Percentiles rank a stretch among this genome's conserved stretches.
Conservation (phyloP, 23 tunicate species). For the Halocynthia aurantium region DNA sequence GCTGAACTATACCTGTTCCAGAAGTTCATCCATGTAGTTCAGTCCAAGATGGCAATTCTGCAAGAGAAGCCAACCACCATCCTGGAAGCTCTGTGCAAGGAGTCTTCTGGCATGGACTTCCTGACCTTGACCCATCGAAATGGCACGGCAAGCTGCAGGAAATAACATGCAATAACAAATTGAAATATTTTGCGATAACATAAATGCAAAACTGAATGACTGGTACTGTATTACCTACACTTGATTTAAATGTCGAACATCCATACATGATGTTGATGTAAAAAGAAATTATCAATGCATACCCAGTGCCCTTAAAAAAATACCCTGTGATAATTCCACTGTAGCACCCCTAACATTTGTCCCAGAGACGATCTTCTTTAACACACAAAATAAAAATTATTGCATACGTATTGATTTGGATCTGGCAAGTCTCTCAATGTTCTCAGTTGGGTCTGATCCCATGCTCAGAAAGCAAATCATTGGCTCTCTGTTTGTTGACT, state of each 20-base stretch:
- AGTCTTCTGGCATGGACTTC: slow-evolving; percentile 96
- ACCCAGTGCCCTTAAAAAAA: background rate
- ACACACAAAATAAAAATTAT: background rate
- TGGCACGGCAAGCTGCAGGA: slow-evolving; percentile 77
- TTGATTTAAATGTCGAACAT: background rate
- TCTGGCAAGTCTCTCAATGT: slow-evolving; percentile 90
- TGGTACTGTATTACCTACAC: background rate
- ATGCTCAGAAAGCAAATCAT: slow-evolving; percentile 96
- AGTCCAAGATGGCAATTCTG: slow-evolving; percentile 99
- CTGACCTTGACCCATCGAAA: slow-evolving; percentile 99
- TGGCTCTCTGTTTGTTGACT: slow-evolving; percentile 76
- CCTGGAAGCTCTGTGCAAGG: slow-evolving; percentile 72
- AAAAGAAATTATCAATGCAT: background rate
- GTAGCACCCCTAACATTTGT: background rate
- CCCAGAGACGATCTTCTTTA: background rate
- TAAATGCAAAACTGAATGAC: background rate
- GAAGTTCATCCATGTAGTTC: slow-evolving; percentile 95
- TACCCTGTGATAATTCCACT: background rate
- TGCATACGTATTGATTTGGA: slow-evolving; percentile 92
- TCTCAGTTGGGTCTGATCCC: slow-evolving; percentile 99
- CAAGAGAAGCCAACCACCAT: slow-evolving; percentile 97
- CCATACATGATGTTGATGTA: background rate
- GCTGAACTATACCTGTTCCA: slow-evolving; percentile 64
- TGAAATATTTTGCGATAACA: background rate
- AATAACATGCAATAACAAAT: background rate